These are phyloP conservation scores for Drosophila cardini DNA, from an alignment of 1,140 invertebrate genomes.

Conservation along the genomic window DNA sequence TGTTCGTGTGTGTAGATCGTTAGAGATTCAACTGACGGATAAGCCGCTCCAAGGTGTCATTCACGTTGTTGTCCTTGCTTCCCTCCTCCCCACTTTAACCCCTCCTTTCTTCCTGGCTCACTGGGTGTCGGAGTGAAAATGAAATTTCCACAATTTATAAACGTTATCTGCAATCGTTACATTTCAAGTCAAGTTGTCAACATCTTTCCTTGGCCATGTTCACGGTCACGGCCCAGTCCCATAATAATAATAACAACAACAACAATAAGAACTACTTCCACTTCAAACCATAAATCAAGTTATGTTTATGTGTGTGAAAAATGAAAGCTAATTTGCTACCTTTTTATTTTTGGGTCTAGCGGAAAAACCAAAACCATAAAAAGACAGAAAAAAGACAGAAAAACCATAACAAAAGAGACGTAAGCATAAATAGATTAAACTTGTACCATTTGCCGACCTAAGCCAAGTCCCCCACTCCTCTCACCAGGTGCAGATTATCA, in stretches of 20 bases:
- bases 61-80: constrained; percentile 6
- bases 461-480: not conserved
- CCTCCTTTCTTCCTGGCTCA: not conserved
- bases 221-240: constrained; percentile 34
- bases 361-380: constrained; percentile 23
- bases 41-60: constrained; percentile 48
- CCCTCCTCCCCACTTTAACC: not conserved
- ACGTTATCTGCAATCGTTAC: constrained; percentile 57
- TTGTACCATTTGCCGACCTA: not conserved
- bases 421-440: constrained; percentile 56
- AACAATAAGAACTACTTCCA: not conserved
- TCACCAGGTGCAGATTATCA: constrained; percentile 22
- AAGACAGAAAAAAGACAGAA: not conserved
- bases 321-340: constrained; percentile 75
- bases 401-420: constrained; percentile 40
- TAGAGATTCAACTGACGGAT: constrained; percentile 46
- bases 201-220: constrained; percentile 50
- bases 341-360: constrained; percentile 60
- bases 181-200: constrained; percentile 55
- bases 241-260: not conserved
- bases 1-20: constrained; percentile 36
- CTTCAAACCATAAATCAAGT: constrained; percentile 72
- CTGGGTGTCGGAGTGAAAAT: constrained; percentile 52
- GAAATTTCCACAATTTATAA: constrained; percentile 82
- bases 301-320: constrained; percentile 72